These are phyloP conservation scores for Melitaea cinxia DNA, from an alignment of 1,140 invertebrate genomes.

Conservation along the genomic window DNA sequence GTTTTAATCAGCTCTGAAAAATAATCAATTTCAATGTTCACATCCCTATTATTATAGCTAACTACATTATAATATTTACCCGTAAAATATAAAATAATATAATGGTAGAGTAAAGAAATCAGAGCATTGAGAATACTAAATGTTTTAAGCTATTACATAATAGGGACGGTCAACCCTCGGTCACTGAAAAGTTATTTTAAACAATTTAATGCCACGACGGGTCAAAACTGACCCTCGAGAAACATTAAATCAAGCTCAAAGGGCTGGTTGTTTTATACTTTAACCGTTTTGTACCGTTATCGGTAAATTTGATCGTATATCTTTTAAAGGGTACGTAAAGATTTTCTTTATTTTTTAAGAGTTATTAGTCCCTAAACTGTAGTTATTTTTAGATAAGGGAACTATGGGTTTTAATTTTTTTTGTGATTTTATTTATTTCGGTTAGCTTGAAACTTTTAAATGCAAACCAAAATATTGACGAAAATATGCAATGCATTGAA, in stretches of 20 bases:
- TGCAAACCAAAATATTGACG: not conserved
- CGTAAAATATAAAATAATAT: not conserved
- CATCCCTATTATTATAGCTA: not conserved
- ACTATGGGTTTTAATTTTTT: conserved; percentile 10
- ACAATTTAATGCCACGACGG: conserved; percentile 64
- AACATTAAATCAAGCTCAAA: conserved; percentile 68
- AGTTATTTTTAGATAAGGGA: conserved; percentile 55
- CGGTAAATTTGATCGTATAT: conserved; percentile 61
- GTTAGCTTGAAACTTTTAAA: not conserved
- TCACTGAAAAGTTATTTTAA: conserved; percentile 73
- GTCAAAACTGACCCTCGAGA: conserved; percentile 59
- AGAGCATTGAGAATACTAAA: not conserved
- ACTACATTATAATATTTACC: not conserved
- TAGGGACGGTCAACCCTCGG: conserved; percentile 62
- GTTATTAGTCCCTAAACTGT: conserved; percentile 69
- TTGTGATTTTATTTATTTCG: not conserved
- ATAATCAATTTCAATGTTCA: not conserved
- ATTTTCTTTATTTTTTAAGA: conserved; percentile 75
- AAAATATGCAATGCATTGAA: too few species aligned
- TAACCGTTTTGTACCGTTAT: conserved; percentile 60
- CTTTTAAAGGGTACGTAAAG: conserved; percentile 50
- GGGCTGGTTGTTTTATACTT: conserved; percentile 58
- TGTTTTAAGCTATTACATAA: conserved; percentile 26
- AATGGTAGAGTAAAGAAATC: not conserved
- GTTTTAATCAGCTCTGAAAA: not conserved